Percentiles rank a stretch among this genome's conserved stretches.
These are phyloP conservation scores for Gastrophysa polygoni DNA, from an alignment of 2,888 invertebrate species.

Conservation along the genomic window DNA sequence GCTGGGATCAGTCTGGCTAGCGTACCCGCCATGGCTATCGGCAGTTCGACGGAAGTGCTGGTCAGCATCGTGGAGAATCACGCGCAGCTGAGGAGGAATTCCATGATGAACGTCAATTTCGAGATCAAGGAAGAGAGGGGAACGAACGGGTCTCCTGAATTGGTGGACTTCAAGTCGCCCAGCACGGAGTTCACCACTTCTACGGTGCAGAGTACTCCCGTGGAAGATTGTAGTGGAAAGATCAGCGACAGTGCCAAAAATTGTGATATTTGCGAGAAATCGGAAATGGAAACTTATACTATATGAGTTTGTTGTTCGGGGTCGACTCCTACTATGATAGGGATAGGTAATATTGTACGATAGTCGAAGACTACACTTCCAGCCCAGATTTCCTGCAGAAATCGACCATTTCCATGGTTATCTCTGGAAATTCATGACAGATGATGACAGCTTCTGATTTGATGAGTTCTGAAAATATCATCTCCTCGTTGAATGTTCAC, in stretches of 20 bases:
- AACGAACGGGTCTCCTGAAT: conserved; percentile 44
- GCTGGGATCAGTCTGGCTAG: conserved; percentile 47
- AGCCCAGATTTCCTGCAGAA: too few relatives aligned
- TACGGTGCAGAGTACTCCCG: conserved; percentile 2
- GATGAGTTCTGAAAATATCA: too few relatives aligned
- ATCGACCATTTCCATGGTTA: too few relatives aligned
- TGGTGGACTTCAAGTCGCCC: conserved; percentile 48
- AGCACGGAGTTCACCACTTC: conserved; percentile 51
- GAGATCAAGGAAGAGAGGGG: conserved; percentile 21
- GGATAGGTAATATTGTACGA: too few relatives aligned
- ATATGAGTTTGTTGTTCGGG: conserved; percentile 19
- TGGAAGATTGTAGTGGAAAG: conserved; percentile 19
- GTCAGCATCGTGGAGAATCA: conserved; percentile 55
- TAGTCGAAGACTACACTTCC: too few relatives aligned
- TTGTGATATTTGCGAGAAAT: conserved; percentile 29
- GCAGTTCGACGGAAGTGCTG: conserved; percentile 53
- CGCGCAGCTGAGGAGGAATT: conserved; percentile 47
- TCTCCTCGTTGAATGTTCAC: too few relatives aligned
- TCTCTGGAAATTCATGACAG: too few relatives aligned
- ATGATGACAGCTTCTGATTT: too few relatives aligned
- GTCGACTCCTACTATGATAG: not conserved
- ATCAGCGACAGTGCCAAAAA: conserved; percentile 26
- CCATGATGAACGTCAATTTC: conserved; percentile 38
- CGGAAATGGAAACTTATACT: conserved; percentile 26
- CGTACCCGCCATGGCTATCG: conserved; percentile 54